Evolutionary conservation across 1,140 invertebrate species (phyloP).

Genomic region (Hyphantria cunea): DNA sequence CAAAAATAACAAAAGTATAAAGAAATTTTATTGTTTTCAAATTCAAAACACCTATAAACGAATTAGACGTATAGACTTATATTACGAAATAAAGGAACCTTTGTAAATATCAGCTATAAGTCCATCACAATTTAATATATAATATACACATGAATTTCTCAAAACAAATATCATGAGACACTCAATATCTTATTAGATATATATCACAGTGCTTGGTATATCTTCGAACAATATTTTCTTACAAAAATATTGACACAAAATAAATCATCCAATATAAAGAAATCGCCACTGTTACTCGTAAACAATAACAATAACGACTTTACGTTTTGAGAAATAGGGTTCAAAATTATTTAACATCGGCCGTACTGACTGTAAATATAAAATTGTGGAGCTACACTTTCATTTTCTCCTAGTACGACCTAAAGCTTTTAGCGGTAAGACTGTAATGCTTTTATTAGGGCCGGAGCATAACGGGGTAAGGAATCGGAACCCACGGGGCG

Average conservation of each 20-base stretch:
- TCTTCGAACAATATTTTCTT: conserved; percentile 13
- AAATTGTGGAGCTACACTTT: conserved; percentile 8
- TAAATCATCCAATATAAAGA: conserved; percentile 14
- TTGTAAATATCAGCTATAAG: too few species aligned
- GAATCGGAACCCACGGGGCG: not conserved
- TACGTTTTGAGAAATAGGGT: not conserved
- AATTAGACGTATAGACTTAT: too few species aligned
- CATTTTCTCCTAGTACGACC: conserved; percentile 25
- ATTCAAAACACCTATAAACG: too few species aligned
- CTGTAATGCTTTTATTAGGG: conserved; percentile 29
- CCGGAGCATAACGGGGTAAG: conserved; percentile 1
- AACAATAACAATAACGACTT: not conserved
- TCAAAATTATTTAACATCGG: not conserved
- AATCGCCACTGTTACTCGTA: not conserved
- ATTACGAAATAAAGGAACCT: too few species aligned
- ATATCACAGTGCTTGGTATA: conserved; percentile 2
- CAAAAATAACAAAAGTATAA: too few species aligned
- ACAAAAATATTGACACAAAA: conserved; percentile 22
- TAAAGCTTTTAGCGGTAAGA: conserved; percentile 28
- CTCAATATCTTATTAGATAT: not conserved
- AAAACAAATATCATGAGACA: not conserved
- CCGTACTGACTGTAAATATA: conserved; percentile 2
- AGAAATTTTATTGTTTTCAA: too few species aligned
- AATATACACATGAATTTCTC: not conserved
- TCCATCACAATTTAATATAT: too few species aligned